These are phyloP conservation scores for Fundulus diaphanus DNA, from an alignment of 2,797 vertebrate species.

Conservation along the genomic window DNA sequence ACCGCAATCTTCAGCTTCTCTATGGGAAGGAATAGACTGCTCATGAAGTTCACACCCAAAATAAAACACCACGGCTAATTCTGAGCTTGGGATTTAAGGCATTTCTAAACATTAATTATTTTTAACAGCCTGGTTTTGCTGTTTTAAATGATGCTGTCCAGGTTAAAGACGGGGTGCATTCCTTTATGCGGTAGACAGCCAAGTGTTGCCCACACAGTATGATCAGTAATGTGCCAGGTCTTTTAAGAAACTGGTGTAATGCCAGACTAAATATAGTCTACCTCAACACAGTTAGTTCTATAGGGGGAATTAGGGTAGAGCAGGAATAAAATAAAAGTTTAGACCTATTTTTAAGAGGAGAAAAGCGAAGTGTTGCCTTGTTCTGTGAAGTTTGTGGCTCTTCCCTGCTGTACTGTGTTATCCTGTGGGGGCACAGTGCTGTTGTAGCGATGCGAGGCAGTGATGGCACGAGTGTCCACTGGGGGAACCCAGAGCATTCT, in stretches of 20 bases:
- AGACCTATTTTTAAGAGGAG: constrained; percentile 58
- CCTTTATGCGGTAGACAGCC: constrained; percentile 25
- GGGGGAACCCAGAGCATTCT: constrained; percentile 82
- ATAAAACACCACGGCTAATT: constrained; percentile 61
- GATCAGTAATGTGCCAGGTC: constrained; percentile 41
- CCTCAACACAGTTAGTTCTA: constrained; percentile 36
- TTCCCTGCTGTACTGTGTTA: constrained; percentile 42
- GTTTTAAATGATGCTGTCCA: constrained; percentile 20
- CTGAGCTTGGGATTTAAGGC: constrained; percentile 44
- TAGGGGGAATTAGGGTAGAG: constrained; percentile 39
- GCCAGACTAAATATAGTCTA: constrained; percentile 41
- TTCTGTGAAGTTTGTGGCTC: constrained; percentile 59
- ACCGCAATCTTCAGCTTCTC: constrained; percentile 19
- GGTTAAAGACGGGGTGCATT: constrained; percentile 10
- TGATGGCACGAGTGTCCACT: constrained; percentile 75
- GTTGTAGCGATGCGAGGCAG: constrained; percentile 62
- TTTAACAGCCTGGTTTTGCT: constrained; percentile 1
- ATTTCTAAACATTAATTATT: constrained; percentile 9
- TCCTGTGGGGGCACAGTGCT: constrained; percentile 60
- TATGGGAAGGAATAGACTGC: constrained; percentile 50
- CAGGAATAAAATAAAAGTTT: constrained; percentile 61
- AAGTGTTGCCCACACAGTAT: constrained; percentile 32
- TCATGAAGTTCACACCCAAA: constrained; percentile 70
- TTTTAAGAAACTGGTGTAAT: constrained; percentile 16
- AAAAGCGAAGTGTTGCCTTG: constrained; percentile 30